Conservation (phyloP, 2,888 invertebrate species). For the Drosophila colorata region DNA sequence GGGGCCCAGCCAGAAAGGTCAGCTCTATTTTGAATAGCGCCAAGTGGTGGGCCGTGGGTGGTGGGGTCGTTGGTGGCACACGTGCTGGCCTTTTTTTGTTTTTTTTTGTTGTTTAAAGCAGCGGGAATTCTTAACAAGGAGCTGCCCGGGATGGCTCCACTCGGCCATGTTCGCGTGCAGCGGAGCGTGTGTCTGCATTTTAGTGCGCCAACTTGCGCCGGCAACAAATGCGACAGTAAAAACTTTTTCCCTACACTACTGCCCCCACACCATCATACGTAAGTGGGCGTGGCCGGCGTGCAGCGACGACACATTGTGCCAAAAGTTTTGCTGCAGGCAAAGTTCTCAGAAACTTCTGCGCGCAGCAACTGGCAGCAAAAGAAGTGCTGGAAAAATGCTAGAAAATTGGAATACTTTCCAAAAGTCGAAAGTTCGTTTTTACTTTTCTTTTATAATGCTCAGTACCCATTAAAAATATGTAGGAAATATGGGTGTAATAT, state of each 20-base stretch:
- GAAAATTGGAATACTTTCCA: slow-evolving; percentile 76
- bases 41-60: slow-evolving; percentile 25
- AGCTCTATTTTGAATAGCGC: slow-evolving; percentile 42
- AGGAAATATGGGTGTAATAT: too few species aligned
- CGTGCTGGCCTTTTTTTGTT: slow-evolving; percentile 63
- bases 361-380: slow-evolving; percentile 49
- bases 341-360: slow-evolving; percentile 53
- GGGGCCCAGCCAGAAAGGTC: slow-evolving; percentile 58
- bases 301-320: slow-evolving; percentile 72
- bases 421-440: slow-evolving; percentile 51
- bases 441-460: slow-evolving; percentile 3
- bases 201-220: slow-evolving; percentile 60
- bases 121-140: slow-evolving; percentile 51
- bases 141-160: slow-evolving; percentile 43
- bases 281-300: slow-evolving; percentile 46
- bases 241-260: slow-evolving; percentile 52
- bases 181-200: slow-evolving; percentile 64
- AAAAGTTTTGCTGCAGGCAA: slow-evolving; percentile 59
- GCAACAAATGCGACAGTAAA: slow-evolving; percentile 78
- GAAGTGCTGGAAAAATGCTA: slow-evolving; percentile 70
- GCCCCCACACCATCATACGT: not conserved
- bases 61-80: slow-evolving; percentile 39
- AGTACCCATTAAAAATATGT: too few species aligned
- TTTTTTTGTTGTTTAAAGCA: slow-evolving; percentile 58
- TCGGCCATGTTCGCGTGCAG: slow-evolving; percentile 38